phyloP scores from a whole-genome alignment of 2,113 vertebrate species.

The Tetrax tetrax region DNA sequence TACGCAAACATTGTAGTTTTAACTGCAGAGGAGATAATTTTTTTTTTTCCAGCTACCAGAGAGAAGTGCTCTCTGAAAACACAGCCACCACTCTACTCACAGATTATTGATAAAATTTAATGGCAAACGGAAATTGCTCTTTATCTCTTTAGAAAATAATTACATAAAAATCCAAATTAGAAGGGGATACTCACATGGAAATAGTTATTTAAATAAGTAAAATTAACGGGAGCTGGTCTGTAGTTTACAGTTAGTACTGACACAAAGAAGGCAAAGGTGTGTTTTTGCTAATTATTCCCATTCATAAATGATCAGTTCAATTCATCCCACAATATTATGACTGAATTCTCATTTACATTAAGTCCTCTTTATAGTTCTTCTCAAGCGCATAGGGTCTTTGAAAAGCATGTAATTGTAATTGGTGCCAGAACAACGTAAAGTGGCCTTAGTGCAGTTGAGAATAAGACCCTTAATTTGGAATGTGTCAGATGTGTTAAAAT shows the following conservation, averaged over 20 bases:
- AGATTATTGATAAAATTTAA: not conserved
- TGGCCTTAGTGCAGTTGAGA: not conserved
- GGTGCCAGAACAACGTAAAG: not conserved
- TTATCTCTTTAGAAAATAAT: not conserved
- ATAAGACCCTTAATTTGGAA: not conserved
- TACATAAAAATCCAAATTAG: not conserved
- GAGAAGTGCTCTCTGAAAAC: not conserved
- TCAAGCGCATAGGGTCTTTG: not conserved
- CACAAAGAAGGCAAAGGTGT: not conserved
- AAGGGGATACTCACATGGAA: not conserved
- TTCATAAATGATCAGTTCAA: slow-evolving; percentile 4
- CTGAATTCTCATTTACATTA: not conserved
- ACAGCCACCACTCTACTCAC: not conserved
- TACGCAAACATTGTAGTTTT: not conserved
- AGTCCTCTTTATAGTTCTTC: not conserved
- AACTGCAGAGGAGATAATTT: not conserved
- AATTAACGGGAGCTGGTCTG: not conserved
- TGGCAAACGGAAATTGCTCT: not conserved
- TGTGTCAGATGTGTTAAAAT: not conserved
- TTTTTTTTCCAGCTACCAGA: not conserved
- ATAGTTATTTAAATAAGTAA: not conserved
- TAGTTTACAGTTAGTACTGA: not conserved
- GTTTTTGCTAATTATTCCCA: not conserved
- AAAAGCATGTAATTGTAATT: not conserved
- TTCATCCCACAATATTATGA: not conserved